phyloP scores from a whole-genome alignment of 2,113 vertebrate genomes.

The Mastomys coucha region DNA sequence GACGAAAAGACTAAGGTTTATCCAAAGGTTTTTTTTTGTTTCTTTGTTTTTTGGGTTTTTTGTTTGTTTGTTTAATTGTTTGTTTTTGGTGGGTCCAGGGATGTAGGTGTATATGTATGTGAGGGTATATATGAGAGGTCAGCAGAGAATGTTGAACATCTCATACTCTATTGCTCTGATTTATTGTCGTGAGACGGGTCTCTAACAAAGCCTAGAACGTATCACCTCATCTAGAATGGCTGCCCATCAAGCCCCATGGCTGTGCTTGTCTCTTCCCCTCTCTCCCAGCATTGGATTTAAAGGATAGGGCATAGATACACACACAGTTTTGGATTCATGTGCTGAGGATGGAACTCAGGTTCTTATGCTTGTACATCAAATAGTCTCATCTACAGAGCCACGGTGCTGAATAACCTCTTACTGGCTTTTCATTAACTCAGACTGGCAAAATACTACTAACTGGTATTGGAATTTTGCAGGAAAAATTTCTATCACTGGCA shows the following conservation, averaged over 20 bases:
- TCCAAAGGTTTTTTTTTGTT: background rate
- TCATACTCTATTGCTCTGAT: too few relatives aligned
- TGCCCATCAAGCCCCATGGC: too few relatives aligned
- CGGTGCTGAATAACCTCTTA: background rate
- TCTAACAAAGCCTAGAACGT: background rate
- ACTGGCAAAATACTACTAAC: background rate
- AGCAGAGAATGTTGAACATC: background rate
- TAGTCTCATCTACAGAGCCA: background rate
- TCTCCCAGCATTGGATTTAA: background rate
- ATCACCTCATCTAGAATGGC: background rate
- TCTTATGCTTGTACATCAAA: background rate
- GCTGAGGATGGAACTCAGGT: too few relatives aligned
- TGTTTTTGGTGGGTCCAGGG: background rate
- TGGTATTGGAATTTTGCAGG: conserved; percentile 17
- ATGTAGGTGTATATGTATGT: background rate
- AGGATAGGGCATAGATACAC: too few relatives aligned
- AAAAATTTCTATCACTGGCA: background rate
- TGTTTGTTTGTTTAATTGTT: too few relatives aligned
- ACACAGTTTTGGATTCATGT: background rate
- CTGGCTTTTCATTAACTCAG: conserved; percentile 20
- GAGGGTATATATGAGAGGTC: too few relatives aligned
- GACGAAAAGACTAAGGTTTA: background rate
- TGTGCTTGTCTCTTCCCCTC: background rate
- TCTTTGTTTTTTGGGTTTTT: too few relatives aligned
- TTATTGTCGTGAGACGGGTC: too few relatives aligned